These are phyloP conservation scores for Teleopsis dalmanni DNA, from an alignment of 1,140 invertebrate species.

Conservation along the genomic window DNA sequence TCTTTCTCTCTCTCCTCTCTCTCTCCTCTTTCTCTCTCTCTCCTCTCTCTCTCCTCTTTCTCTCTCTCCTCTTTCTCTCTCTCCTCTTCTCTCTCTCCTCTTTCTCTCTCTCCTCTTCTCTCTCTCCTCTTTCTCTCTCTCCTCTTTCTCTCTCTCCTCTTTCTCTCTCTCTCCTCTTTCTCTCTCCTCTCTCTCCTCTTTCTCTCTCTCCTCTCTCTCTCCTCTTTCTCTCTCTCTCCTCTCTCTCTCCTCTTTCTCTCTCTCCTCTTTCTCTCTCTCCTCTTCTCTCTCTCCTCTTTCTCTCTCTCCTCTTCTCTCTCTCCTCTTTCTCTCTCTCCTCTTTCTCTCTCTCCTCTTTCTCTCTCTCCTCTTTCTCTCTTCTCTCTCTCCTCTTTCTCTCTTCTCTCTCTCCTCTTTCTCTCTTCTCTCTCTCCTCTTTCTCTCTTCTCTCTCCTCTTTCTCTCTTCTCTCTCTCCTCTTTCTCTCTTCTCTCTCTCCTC, in stretches of 20 bases:
- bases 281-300: background rate
- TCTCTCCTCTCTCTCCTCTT: background rate
- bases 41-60: background rate
- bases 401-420: background rate
- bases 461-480: too few species aligned
- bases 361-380: background rate
- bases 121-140: background rate
- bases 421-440: background rate
- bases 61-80: background rate
- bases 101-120: background rate
- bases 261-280: background rate
- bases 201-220: background rate
- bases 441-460: too few species aligned
- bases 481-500: too few species aligned
- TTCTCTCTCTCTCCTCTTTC: background rate
- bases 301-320: background rate
- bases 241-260: background rate
- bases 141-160: background rate
- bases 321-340: background rate
- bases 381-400: background rate
- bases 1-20: background rate
- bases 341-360: background rate
- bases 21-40: background rate
- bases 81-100: background rate
- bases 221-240: background rate